Conservation (phyloP, 2,888 invertebrate species). For the Hermaeophaga mercurialis region DNA sequence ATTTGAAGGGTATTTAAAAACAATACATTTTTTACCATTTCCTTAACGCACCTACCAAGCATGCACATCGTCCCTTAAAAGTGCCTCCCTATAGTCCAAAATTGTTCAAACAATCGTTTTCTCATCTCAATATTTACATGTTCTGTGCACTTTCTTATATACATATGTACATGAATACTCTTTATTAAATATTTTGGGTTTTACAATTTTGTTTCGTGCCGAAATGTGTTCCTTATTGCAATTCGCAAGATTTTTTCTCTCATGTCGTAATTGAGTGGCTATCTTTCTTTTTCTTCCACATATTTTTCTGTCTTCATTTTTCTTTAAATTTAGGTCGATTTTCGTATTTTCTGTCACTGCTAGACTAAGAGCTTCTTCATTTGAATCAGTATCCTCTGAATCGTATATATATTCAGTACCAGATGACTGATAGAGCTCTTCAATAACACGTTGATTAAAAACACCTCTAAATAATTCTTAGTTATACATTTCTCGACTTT, state of each 20-base stretch:
- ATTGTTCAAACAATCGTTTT: conserved; percentile 17
- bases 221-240: no score
- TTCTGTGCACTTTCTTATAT: no score
- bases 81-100: conserved; percentile 21
- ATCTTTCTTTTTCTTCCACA: conserved; percentile 18
- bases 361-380: background rate
- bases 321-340: conserved; percentile 8
- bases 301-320: conserved; percentile 18
- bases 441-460: no score
- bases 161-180: conserved; percentile 10
- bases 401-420: background rate
- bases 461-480: no score
- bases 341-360: conserved; percentile 5
- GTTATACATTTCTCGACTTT: background rate
- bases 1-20: conserved; percentile 22
- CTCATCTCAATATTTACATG: no score
- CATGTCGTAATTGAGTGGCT: no score
- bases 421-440: conserved; percentile 12
- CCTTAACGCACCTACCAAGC: conserved; percentile 10
- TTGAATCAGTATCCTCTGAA: conserved; percentile 11
- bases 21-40: conserved; percentile 9
- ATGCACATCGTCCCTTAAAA: conserved; percentile 19
- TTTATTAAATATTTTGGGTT: conserved; percentile 16
- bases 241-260: no score
- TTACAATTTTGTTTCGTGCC: background rate